Base-by-base conservation (phyloP, 2,888 invertebrate species). In the Syritta pipiens region DNA sequence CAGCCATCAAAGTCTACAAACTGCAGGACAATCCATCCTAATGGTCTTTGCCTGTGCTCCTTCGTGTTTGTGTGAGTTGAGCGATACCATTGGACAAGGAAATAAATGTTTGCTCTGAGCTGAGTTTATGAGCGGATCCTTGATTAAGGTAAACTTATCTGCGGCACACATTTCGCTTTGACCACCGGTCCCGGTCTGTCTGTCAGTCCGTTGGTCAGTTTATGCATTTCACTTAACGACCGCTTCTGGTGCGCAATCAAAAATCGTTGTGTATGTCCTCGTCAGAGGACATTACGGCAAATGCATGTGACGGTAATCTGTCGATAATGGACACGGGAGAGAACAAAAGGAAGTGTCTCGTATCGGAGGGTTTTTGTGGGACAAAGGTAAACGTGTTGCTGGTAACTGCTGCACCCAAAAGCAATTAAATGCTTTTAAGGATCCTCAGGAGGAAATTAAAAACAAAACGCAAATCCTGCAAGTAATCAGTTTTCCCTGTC, bases 341-440 rank as follows among this genome's bases (percentile, higher is more conserved):
- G 32, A 44, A 48, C 26, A 46, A 63, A 59, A 55, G 69, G 69
- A 69, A 63, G 51, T 57, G 17, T 26, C 30, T n/a, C 37, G 7
- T 7, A 40, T 4, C 24, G 12, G 4, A 51, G 4, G 22, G 40
- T n/a, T n/a, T n/a, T 48, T 26, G 1, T 26, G 20, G 3, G 22
- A 28, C n/a, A 14, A 17, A 28, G 42, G 30, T 6, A 40, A n/a
- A 12, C 51, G 77, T 79, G 79, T 68, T 37, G 6, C 7, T 4
- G 62, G 74, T 62, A 74, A 79, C 79, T 79, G n/a, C n/a, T n/a
- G 79, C 79, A 79, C 79, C 79, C 74, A 79, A 74, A 79, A 79
- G 60, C 74, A 79, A 79, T 79, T 79, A 79, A 74, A 63, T 69
- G 74, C 74, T 79, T 74, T 79, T 79, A 79, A 79, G 67, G 79